Evolutionary conservation across 92 coral and sea anemone species (phyloP).

Genomic region (Plumapathes pennacea): DNA sequence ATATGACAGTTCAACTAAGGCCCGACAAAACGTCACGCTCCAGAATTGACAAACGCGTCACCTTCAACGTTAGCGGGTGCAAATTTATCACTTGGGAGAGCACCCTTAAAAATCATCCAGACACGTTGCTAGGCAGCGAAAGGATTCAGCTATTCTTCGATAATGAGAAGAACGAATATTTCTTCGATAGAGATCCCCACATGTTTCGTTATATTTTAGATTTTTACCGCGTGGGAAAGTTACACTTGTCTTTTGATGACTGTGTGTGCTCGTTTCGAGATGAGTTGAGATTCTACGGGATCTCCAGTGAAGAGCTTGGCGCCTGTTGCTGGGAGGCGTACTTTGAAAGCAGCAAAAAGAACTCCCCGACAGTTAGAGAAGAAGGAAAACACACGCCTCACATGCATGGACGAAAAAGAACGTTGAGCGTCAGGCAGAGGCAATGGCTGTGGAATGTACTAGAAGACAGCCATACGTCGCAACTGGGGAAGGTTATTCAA

Average conservation of each 20-base stretch:
- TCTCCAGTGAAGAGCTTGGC: constrained; percentile 62
- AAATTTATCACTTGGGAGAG: constrained; percentile 89
- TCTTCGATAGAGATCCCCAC: constrained; percentile 91
- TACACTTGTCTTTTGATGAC: constrained; percentile 83
- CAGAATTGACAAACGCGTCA: constrained; percentile 54
- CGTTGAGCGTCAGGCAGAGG: constrained; percentile 23
- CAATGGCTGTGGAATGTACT: constrained; percentile 65
- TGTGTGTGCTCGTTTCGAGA: constrained; percentile 79
- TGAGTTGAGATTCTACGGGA: constrained; percentile 84
- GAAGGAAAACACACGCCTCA: neutral
- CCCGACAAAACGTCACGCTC: constrained; percentile 2
- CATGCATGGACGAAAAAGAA: neutral
- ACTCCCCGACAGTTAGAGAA: neutral
- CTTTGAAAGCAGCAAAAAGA: constrained; percentile 15
- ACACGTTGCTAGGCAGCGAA: constrained; percentile 91
- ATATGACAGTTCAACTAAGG: constrained; percentile 5
- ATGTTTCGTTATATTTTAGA: constrained; percentile 92
- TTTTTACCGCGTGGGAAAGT: constrained; percentile 85
- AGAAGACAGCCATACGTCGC: constrained; percentile 57
- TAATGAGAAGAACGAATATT: constrained; percentile 80
- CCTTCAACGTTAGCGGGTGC: constrained; percentile 89
- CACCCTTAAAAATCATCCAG: constrained; percentile 84
- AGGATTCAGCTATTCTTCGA: constrained; percentile 73
- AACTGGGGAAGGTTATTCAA: constrained; percentile 55
- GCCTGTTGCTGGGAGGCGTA: constrained; percentile 87